These are phyloP conservation scores for Agapornis canus DNA, from an alignment of 2,797 vertebrate genomes.

Conservation along the genomic window DNA sequence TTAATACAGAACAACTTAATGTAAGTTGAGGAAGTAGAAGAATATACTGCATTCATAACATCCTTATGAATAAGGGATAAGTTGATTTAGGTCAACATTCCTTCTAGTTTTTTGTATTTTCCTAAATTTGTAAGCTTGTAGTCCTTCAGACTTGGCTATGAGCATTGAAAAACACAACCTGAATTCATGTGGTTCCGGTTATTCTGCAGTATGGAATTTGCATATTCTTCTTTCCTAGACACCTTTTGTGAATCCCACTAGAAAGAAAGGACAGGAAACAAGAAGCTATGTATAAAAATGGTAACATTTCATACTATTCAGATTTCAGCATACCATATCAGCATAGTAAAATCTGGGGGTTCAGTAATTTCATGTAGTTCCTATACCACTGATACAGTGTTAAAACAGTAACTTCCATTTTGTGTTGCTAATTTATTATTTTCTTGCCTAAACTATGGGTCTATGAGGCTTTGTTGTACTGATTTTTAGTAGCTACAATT, in stretches of 20 bases:
- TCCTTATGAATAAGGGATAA: background rate
- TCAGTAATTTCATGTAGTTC: background rate
- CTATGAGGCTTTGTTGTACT: background rate
- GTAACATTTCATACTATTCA: background rate
- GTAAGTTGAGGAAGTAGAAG: constrained; percentile 1
- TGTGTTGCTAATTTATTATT: background rate
- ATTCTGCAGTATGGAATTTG: background rate
- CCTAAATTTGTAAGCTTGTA: background rate
- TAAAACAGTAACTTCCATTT: background rate
- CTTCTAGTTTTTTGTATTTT: background rate
- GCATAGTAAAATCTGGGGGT: background rate
- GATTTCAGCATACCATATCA: background rate
- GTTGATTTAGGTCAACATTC: background rate
- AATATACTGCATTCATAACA: background rate
- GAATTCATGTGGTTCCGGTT: background rate
- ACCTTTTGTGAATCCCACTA: background rate
- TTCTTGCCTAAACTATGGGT: background rate
- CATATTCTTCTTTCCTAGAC: background rate
- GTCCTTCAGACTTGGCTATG: background rate
- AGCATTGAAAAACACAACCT: background rate
- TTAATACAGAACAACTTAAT: constrained; percentile 12
- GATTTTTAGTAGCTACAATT: background rate
- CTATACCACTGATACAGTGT: background rate
- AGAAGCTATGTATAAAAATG: background rate
- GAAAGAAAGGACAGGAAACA: background rate